phyloP scores from a whole-genome alignment of 37 sponge, comb jelly and placozoan species.

The Beroe forskalii region DNA sequence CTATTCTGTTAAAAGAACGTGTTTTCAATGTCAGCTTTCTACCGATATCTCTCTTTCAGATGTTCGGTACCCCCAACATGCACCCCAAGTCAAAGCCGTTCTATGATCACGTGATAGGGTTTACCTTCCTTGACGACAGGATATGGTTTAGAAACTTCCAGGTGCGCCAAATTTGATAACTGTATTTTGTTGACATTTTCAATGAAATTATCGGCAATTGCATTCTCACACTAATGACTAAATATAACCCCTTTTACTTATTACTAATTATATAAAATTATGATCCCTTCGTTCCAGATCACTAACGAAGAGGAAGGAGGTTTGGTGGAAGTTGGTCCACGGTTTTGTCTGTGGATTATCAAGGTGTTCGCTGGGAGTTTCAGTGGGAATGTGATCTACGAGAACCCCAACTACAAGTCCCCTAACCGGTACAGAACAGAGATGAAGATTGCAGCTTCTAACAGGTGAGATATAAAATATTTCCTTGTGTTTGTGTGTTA shows the following conservation, averaged over 20 bases:
- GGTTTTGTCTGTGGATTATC: constrained; percentile 88
- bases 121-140: constrained; percentile 78
- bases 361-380: constrained; percentile 95
- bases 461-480: too few relatives aligned
- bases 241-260: too few relatives aligned
- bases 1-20: too few relatives aligned
- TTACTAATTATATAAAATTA: too few relatives aligned
- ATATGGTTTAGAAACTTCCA: constrained; percentile 99
- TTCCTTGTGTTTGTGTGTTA: too few relatives aligned
- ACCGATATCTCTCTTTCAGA: too few relatives aligned
- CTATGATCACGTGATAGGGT: constrained; percentile 89
- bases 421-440: constrained; percentile 76
- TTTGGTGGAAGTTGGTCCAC: constrained; percentile 73
- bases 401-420: constrained; percentile 85
- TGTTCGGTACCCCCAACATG: constrained; percentile 86
- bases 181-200: too few relatives aligned
- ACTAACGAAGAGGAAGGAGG: constrained; percentile 29
- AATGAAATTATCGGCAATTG: too few relatives aligned
- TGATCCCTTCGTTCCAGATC: too few relatives aligned
- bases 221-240: too few relatives aligned
- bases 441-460: constrained; percentile 23
- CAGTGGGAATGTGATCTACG: constrained; percentile 85
- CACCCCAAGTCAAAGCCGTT: constrained; percentile 99
- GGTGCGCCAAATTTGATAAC: constrained; percentile 70
- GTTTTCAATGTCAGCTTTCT: too few relatives aligned